phyloP scores from a whole-genome alignment of 2,113 vertebrate genomes.

The human region GRCh38 chr13:28485001-28485500 shows the following conservation, averaged over 20 bases:
- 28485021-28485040: too few relatives aligned
- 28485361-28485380: not conserved
- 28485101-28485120: too few relatives aligned
- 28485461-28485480: too few relatives aligned
- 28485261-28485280: not conserved
- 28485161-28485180: not conserved
- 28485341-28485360: not conserved
- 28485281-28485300: not conserved
- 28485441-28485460: too few relatives aligned
- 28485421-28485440: not conserved
- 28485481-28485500: not conserved
- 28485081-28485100: too few relatives aligned
- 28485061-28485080: too few relatives aligned
- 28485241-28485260: not conserved
- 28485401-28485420: not conserved
- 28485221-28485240: not conserved
- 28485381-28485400: not conserved
- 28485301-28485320: not conserved
- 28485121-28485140: too few relatives aligned
- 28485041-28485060: too few relatives aligned
- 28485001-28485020: too few relatives aligned
- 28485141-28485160: not conserved
- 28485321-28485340: too few relatives aligned
- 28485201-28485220: too few relatives aligned
- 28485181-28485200: not conserved